phyloP scores from a whole-genome alignment of 2,113 vertebrate genomes.

The Limnothrissa miodon region DNA sequence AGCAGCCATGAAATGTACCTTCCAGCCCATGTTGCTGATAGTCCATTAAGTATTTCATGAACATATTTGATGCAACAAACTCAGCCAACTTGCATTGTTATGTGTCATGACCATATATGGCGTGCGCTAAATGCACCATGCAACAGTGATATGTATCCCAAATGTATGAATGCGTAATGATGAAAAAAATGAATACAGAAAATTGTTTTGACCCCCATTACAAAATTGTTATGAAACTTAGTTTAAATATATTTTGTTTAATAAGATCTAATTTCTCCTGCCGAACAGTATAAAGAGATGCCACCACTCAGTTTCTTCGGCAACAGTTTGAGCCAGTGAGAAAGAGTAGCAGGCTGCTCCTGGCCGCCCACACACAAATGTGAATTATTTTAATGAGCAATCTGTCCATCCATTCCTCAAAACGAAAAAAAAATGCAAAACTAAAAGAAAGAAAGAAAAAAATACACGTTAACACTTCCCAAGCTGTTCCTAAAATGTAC shows the following conservation, averaged over 20 bases:
- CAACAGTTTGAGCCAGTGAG: constrained; percentile 42
- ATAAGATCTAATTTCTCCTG: neutral
- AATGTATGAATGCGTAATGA: no score
- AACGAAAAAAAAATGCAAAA: constrained; percentile 27
- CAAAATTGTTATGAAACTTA: neutral
- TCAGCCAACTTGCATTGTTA: neutral
- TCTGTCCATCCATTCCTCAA: constrained; percentile 47
- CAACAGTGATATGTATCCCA: no score
- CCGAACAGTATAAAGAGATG: neutral
- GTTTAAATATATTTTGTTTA: neutral
- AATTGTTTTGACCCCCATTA: neutral
- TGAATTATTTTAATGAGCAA: constrained; percentile 59
- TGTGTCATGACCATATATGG: neutral
- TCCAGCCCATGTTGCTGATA: neutral
- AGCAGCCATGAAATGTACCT: neutral
- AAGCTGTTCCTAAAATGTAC: neutral
- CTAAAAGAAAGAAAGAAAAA: neutral
- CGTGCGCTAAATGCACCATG: no score
- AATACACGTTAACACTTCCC: neutral
- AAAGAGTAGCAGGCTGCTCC: constrained; percentile 47
- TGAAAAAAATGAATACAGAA: no score
- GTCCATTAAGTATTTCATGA: neutral
- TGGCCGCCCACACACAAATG: constrained; percentile 52
- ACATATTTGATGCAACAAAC: neutral
- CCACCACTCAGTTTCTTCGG: constrained; percentile 30